phyloP scores from a whole-genome alignment of 2,113 vertebrate species.

The Lampris incognitus region DNA sequence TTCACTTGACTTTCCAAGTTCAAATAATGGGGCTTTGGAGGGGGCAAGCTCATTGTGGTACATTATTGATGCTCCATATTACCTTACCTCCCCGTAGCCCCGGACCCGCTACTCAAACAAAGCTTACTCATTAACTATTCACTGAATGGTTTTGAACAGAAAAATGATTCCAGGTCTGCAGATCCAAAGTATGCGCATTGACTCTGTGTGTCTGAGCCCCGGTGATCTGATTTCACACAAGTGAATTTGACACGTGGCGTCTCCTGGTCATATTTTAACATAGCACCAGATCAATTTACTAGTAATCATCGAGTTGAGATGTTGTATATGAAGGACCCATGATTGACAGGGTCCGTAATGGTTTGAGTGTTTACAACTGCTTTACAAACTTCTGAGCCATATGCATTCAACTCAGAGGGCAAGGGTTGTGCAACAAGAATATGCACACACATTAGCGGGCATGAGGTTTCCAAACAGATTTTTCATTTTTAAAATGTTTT shows the following conservation, averaged over 20 bases:
- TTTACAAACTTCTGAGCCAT: no score
- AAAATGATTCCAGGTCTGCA: slow-evolving; percentile 56
- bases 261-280: slow-evolving; percentile 53
- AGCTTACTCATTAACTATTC: slow-evolving; percentile 81
- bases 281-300: slow-evolving; percentile 38
- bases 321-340: slow-evolving; percentile 6
- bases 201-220: slow-evolving; percentile 7
- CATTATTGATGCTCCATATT: slow-evolving; percentile 85
- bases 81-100: slow-evolving; percentile 76
- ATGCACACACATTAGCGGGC: background rate
- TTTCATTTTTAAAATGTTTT: background rate
- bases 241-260: slow-evolving; percentile 54
- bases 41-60: slow-evolving; percentile 46
- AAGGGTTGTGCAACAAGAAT: background rate
- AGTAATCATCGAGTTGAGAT: slow-evolving; percentile 36
- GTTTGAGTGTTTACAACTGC: slow-evolving; percentile 7
- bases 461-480: background rate
- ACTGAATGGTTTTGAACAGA: slow-evolving; percentile 75
- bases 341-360: background rate
- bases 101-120: slow-evolving; percentile 68
- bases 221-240: slow-evolving; percentile 66
- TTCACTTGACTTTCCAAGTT: slow-evolving; percentile 47
- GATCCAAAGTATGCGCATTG: slow-evolving; percentile 18
- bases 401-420: background rate
- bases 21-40: slow-evolving; percentile 28